phyloP scores from a whole-genome alignment of 2,113 vertebrate species.

The Ctenomys sociabilis region DNA sequence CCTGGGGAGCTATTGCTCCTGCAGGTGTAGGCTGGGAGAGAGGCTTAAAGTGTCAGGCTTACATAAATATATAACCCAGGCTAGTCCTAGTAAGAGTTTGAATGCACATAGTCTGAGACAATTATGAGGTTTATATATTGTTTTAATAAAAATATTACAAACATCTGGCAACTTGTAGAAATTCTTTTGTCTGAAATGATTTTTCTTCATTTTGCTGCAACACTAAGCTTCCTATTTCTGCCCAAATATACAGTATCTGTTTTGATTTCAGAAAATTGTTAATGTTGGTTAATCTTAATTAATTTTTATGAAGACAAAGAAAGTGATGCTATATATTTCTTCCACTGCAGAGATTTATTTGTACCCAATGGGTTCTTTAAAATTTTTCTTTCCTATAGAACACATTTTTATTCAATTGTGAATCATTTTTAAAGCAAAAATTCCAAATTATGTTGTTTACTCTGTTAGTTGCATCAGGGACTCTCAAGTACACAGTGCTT shows the following conservation, averaged over 20 bases:
- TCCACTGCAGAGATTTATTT: neutral
- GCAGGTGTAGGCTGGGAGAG: too few relatives aligned
- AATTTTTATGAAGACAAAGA: neutral
- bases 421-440: neutral
- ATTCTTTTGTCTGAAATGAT: neutral
- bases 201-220: neutral
- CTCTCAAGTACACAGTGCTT: neutral
- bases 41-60: neutral
- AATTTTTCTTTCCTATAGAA: slow-evolving; percentile 44
- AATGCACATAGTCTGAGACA: neutral
- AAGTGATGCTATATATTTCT: neutral
- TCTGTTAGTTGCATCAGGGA: neutral
- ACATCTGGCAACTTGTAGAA: neutral
- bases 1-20: neutral
- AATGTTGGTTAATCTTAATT: neutral
- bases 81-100: neutral
- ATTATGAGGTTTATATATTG: neutral
- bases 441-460: neutral
- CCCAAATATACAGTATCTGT: neutral
- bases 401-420: neutral
- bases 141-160: slow-evolving; percentile 30
- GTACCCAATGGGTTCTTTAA: neutral
- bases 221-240: neutral
- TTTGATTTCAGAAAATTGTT: slow-evolving; percentile 22
- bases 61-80: neutral